These are phyloP conservation scores for Blera fallax DNA, from an alignment of 2,888 invertebrate genomes.

Conservation along the genomic window DNA sequence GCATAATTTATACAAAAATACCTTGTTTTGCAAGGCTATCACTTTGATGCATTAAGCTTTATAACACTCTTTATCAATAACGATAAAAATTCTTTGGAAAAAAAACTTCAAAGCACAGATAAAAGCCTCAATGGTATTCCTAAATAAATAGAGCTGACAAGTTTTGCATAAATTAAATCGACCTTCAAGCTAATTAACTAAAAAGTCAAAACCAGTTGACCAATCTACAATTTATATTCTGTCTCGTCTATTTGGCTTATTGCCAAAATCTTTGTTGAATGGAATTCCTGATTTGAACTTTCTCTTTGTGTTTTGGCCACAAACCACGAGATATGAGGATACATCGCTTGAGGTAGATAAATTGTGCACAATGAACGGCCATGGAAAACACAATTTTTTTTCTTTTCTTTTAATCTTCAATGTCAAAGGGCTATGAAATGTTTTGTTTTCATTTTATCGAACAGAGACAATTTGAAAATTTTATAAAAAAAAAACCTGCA, in stretches of 20 bases:
- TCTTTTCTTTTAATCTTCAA: no score
- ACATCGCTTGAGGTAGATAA: conserved; percentile 29
- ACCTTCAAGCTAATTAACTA: conserved; percentile 32
- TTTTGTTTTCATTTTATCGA: not conserved
- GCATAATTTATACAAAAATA: not conserved
- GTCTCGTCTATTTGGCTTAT: conserved; percentile 50
- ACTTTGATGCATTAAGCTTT: not conserved
- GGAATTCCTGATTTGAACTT: conserved; percentile 50
- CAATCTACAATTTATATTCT: conserved; percentile 33
- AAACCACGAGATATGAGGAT: conserved; percentile 18
- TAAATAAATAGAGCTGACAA: not conserved
- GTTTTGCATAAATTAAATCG: conserved; percentile 17
- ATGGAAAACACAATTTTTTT: no score
- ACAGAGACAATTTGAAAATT: not conserved
- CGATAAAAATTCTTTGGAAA: conserved; percentile 4
- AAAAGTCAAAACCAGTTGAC: conserved; percentile 41
- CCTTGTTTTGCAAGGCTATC: not conserved
- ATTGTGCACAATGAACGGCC: conserved; percentile 25
- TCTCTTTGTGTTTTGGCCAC: conserved; percentile 23
- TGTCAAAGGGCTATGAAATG: not conserved
- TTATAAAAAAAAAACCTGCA: not conserved
- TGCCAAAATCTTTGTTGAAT: conserved; percentile 44
- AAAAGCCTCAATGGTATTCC: not conserved
- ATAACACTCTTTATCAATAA: not conserved
- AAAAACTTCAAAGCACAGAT: not conserved